Evolutionary conservation across 1,140 invertebrate species (phyloP).

Genomic region (Laupala kohalensis): DNA sequence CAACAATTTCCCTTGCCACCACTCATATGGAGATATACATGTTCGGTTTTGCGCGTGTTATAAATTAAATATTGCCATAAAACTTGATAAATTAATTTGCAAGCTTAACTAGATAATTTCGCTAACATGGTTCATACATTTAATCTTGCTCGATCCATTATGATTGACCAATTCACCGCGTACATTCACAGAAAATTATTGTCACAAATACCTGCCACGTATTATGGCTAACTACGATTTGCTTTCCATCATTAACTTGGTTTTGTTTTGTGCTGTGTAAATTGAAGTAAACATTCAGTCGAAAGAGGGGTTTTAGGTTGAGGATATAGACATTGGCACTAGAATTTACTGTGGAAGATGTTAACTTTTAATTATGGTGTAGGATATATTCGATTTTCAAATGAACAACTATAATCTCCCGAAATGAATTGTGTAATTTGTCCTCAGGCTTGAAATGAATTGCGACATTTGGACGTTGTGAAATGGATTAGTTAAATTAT

Average conservation of each 20-base stretch:
- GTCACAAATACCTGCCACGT: neutral
- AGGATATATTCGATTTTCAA: too few species aligned
- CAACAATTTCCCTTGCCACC: neutral
- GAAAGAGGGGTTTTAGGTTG: neutral
- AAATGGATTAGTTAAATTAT: too few species aligned
- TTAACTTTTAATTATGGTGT: too few species aligned
- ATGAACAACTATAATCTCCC: too few species aligned
- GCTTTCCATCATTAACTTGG: neutral
- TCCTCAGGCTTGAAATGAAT: too few species aligned
- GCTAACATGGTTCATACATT: neutral
- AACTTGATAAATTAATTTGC: neutral
- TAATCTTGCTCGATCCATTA: neutral
- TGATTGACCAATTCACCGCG: neutral
- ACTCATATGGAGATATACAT: neutral
- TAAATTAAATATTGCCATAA: neutral
- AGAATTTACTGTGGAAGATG: too few species aligned
- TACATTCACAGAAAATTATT: neutral
- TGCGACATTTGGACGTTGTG: too few species aligned
- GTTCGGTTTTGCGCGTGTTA: neutral
- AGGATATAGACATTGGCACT: too few species aligned
- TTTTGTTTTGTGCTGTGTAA: neutral
- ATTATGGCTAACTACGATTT: neutral
- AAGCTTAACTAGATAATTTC: neutral
- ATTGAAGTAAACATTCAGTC: neutral
- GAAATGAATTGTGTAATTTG: too few species aligned